phyloP scores from a whole-genome alignment of 2,797 vertebrate genomes.

The Poecilia velifera region DNA sequence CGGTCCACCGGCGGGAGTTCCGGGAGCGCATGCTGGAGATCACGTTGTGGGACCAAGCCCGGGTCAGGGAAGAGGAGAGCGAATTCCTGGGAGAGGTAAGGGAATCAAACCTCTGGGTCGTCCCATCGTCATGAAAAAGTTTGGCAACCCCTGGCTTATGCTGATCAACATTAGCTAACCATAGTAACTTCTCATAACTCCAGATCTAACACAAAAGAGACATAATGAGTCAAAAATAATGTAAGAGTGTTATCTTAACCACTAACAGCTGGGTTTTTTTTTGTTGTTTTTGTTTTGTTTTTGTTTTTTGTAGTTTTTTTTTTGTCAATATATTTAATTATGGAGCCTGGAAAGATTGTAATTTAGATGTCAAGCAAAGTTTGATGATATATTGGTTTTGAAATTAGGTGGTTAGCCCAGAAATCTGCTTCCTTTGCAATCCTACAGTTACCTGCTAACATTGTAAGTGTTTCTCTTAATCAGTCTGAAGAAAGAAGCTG shows the following conservation, averaged over 20 bases:
- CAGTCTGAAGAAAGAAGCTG: neutral
- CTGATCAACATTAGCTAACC: neutral
- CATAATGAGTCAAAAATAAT: neutral
- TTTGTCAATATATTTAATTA: neutral
- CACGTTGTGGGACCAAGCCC: conserved; percentile 98
- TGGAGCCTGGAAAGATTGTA: neutral
- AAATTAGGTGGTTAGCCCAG: neutral
- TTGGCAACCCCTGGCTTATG: too few species aligned
- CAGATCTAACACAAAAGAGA: neutral
- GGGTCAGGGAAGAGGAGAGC: conserved; percentile 98
- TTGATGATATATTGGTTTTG: neutral
- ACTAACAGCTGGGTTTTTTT: neutral
- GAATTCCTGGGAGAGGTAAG: conserved; percentile 99
- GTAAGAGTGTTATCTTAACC: neutral
- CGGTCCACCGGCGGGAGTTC: conserved; percentile 98
- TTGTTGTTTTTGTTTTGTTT: neutral
- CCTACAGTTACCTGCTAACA: neutral
- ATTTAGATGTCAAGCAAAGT: neutral
- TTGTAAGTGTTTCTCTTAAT: neutral
- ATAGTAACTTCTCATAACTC: neutral
- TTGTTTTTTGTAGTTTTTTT: neutral
- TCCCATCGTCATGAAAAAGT: too few species aligned
- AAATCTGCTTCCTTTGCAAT: neutral
- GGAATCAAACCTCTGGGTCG: conserved; percentile 35
- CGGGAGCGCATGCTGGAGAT: conserved; percentile 98